Conservation (phyloP, 2,888 invertebrate species). For the Antheraea yamamai region DNA sequence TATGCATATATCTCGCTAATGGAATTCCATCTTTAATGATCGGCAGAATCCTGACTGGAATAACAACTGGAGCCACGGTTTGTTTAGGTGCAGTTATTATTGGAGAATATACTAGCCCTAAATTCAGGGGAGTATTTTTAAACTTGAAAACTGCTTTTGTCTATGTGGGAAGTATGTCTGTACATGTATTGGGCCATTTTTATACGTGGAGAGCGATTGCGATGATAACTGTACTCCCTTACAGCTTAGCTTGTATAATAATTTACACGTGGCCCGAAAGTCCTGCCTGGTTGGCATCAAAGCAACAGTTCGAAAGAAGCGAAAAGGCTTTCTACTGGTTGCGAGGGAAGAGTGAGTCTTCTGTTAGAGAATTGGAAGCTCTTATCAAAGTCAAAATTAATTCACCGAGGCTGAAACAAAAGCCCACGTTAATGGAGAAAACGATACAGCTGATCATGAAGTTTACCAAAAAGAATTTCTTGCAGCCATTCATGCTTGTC, state of each 20-base stretch:
- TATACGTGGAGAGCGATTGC: conserved; percentile 47
- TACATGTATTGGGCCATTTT: conserved; percentile 44
- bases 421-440: not conserved
- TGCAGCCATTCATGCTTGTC: conserved; percentile 45
- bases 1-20: conserved; percentile 52
- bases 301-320: conserved; percentile 17
- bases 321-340: conserved; percentile 66
- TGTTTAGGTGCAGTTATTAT: conserved; percentile 53
- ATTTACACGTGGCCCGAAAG: conserved; percentile 80
- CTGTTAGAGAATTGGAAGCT: conserved; percentile 35
- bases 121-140: conserved; percentile 51
- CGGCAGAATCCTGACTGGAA: conserved; percentile 53
- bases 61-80: conserved; percentile 71
- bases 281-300: conserved; percentile 80
- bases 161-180: conserved; percentile 40
- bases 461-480: conserved; percentile 39
- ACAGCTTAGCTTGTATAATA: conserved; percentile 37
- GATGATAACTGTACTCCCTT: conserved; percentile 36
- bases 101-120: conserved; percentile 55
- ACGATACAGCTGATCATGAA: conserved; percentile 25
- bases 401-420: not conserved
- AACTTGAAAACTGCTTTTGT: conserved; percentile 48
- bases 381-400: conserved; percentile 36
- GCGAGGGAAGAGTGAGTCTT: conserved; percentile 53
- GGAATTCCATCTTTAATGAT: conserved; percentile 51